phyloP scores from a whole-genome alignment of 92 coral and sea anemone genomes.

The Micromussa lordhowensis region DNA sequence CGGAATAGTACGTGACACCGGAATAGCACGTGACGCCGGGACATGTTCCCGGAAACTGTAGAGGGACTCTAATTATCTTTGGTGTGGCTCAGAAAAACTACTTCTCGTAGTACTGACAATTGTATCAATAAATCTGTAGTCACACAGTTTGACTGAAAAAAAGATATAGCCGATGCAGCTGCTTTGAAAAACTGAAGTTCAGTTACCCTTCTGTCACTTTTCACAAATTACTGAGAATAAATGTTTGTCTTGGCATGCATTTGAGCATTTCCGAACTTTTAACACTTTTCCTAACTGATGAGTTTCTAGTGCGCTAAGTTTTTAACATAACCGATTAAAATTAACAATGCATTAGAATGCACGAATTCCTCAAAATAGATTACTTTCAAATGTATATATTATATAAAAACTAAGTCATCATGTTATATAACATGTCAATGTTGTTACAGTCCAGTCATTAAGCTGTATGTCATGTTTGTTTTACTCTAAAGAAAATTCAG shows the following conservation, averaged over 20 bases:
- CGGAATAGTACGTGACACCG: too few species aligned
- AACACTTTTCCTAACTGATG: background rate
- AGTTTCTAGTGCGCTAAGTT: background rate
- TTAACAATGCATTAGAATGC: background rate
- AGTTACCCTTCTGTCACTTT: too few species aligned
- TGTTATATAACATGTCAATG: background rate
- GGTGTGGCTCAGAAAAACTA: background rate
- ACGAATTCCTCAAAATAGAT: background rate
- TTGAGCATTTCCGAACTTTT: background rate
- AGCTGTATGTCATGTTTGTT: background rate
- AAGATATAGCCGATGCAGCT: too few species aligned
- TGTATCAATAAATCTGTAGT: background rate
- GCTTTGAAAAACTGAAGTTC: too few species aligned
- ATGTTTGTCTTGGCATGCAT: background rate
- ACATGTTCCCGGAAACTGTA: too few species aligned
- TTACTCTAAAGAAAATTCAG: background rate
- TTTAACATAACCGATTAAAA: too few species aligned
- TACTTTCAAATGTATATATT: background rate
- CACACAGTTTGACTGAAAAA: background rate
- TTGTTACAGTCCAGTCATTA: background rate
- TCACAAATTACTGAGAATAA: too few species aligned
- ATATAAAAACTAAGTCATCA: background rate
- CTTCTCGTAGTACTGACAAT: background rate
- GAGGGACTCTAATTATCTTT: too few species aligned
- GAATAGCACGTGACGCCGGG: too few species aligned